Base-by-base conservation (phyloP, 2,797 vertebrate genomes). In the Acrossocheilus wenchowensis region DNA sequence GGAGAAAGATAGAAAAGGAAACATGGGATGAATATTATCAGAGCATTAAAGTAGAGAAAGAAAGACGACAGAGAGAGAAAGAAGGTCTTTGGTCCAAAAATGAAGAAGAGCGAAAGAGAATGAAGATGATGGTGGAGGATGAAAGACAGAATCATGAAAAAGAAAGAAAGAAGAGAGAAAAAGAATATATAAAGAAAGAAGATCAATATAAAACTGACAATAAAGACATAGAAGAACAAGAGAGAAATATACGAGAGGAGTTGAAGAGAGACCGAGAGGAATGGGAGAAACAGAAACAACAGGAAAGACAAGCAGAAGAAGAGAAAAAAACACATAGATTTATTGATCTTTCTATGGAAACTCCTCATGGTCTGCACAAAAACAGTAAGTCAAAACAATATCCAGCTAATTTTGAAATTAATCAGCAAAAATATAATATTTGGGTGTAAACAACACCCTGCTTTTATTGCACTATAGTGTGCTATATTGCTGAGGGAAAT, bases 181-280 rank as follows among this genome's bases (percentile, higher is more conserved):
- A 68, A 0, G 17, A 69, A 69, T 10, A 1, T 39, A 10, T 10
- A 39, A 34, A 21, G 1, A 39, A 8, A 39, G 34, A 39, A 36
- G 8, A 21, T 10, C 34, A 1, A 5, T 39, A 36, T 36, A 52
- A 9, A 57, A 14, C n/a, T n/a, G 48, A 48, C 3, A 48, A 12
- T 4, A 50, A 71, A 23, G 36, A 41, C 0, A 26, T 1, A 8
- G 41, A 45, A 0, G 21, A n/a, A 0, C 0, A 43, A 3, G 2
- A n/a, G 21, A 72, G 39, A 23, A 0, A 43, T 2, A 45, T 15
- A 0, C 0, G 0, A 45, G 12, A 73, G 12, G 12, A 45, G 41
- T 0, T 26, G 23, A 73, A 26, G 41, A 45, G 12, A 8, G 71
- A 73, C 45, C 17, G 6, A 3, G 71, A 45, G 43, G 41, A 3